Evolutionary conservation across 2,113 vertebrate genomes (phyloP), one percentile per base, ranked within the genome.

Genomic region (Psilopsiagon aurifrons): DNA sequence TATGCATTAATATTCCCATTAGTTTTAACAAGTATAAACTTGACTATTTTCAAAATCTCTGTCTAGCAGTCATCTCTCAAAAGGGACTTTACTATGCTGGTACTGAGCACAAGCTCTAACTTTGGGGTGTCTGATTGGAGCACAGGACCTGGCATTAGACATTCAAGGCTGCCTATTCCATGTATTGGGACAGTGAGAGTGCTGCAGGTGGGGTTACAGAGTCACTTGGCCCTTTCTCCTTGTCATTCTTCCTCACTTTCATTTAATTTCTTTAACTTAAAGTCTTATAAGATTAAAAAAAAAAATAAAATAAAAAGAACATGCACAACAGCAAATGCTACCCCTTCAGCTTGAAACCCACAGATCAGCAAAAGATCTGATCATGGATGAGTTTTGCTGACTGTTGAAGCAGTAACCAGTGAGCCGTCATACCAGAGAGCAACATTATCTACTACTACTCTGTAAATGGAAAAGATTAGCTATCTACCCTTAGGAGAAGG

Each of bases 141-240:
- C 63, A 12, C 13, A 19, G 35, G 33, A 46, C 25, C 55, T 18
- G 49, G 23, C 25, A 8, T 78, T 28, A 49, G 47, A 16, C 13
- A 55, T 15, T 28, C 25, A 9, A 23, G 41, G 60, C 44, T 76
- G n/a, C 17, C 28, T 25, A 2, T 25, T 39, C 35, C 2, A 0
- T 7, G 39, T 6, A 0, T 23, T 0, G 2, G 14, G 15, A 31
- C 37, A 57, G 25, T 3, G 19, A 74, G 41, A 54, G 24, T 9
- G 35, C 60, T 22, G 46, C 22, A 41, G 44, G 20, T n/a, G 54
- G 83, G 47, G 29, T 27, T 41, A 2, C 44, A 22, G 35, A 4
- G 37, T 28, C 64, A n/a, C 46, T 31, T 11, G 35, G 41, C 76
- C 31, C 13, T 84, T 80, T 73, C 46, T 84, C 63, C 46, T 78